These are phyloP conservation scores for Drosophila nr. perissopoda DNA, from an alignment of 2,888 invertebrate species.

Conservation along the genomic window DNA sequence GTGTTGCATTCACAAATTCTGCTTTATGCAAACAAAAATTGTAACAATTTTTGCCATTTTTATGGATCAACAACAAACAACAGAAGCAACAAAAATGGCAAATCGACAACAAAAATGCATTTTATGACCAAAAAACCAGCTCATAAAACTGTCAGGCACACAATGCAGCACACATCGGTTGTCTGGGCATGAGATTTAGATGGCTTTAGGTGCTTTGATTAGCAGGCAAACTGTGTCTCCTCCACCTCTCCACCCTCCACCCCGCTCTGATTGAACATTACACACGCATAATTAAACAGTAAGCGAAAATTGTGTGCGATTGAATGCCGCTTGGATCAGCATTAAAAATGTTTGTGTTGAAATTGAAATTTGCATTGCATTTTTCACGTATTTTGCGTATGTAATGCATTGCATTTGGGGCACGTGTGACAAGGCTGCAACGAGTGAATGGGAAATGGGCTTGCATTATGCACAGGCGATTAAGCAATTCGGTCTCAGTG, in stretches of 20 bases:
- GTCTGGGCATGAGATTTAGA: conserved; percentile 1
- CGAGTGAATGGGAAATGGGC: conserved; percentile 2
- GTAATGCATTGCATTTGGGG: conserved; percentile 50
- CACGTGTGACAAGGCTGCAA: conserved; percentile 19
- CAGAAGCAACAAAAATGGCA: conserved; percentile 15
- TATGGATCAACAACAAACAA: conserved; percentile 56
- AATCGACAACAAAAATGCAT: conserved; percentile 36
- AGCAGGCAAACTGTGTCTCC: conserved; percentile 21
- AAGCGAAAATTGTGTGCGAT: conserved; percentile 57
- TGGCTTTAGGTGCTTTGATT: conserved; percentile 48
- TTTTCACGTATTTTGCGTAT: conserved; percentile 54
- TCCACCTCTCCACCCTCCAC: background rate
- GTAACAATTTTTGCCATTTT: conserved; percentile 55
- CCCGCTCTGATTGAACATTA: conserved; percentile 53
- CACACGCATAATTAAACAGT: conserved; percentile 67
- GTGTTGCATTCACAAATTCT: conserved; percentile 32
- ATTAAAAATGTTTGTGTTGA: conserved; percentile 59
- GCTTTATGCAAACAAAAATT: conserved; percentile 41
- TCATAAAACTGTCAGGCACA: conserved; percentile 59
- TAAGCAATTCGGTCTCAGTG: conserved; percentile 61
- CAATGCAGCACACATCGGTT: conserved; percentile 16
- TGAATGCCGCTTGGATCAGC: conserved; percentile 65
- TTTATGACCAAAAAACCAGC: conserved; percentile 53
- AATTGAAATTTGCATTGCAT: conserved; percentile 61
- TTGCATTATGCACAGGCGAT: conserved; percentile 70